These are phyloP conservation scores for Montipora capitata DNA, from an alignment of 92 coral and sea anemone genomes.

Conservation along the genomic window DNA sequence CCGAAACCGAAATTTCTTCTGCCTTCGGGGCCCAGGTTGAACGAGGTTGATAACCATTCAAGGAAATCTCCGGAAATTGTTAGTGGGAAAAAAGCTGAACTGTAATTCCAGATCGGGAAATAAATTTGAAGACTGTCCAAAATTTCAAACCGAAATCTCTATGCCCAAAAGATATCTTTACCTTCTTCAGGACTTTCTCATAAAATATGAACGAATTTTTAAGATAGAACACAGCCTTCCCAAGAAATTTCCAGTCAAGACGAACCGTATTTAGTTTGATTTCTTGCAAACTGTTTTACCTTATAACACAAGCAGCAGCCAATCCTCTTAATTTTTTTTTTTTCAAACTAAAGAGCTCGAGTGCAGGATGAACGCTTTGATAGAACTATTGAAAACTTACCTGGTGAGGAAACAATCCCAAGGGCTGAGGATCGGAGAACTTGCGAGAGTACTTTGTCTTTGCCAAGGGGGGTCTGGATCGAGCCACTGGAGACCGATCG, in stretches of 20 bases:
- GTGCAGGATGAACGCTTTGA: background rate
- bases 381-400: background rate
- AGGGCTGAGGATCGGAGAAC: conserved; percentile 90
- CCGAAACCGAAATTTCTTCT: no score
- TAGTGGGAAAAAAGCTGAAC: no score
- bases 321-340: background rate
- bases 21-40: no score
- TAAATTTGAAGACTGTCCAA: no score
- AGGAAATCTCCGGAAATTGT: no score
- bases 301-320: background rate
- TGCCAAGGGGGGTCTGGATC: conserved; percentile 68
- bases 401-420: conserved; percentile 42
- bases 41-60: no score
- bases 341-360: background rate
- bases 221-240: no score
- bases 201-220: no score
- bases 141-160: no score
- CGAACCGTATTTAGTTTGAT: background rate
- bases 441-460: conserved; percentile 71
- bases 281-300: background rate
- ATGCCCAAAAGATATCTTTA: no score
- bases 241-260: background rate
- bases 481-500: conserved; percentile 73
- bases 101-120: no score
- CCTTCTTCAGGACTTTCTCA: no score